Conservation (phyloP, 2,113 vertebrate species). For the Dinomys branickii region DNA sequence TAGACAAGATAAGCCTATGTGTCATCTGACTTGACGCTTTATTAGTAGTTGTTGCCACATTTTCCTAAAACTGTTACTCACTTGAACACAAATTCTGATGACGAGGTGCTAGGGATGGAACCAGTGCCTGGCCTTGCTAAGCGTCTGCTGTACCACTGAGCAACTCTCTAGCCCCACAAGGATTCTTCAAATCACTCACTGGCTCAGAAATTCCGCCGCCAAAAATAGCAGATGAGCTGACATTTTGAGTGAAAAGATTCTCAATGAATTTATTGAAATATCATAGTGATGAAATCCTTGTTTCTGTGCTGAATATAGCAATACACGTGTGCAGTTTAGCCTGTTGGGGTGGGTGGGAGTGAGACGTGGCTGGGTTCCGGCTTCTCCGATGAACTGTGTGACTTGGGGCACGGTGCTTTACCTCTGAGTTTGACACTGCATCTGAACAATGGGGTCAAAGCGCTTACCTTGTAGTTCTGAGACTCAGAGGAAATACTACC, state of each 20-base stretch:
- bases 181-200: constrained; percentile 9
- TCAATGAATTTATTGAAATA: constrained; percentile 17
- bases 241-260: constrained; percentile 30
- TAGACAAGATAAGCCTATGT: constrained; percentile 27
- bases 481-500: neutral
- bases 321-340: neutral
- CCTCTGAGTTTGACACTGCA: neutral
- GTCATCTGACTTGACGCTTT: neutral
- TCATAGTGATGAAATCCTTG: neutral
- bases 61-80: neutral
- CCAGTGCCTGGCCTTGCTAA: neutral
- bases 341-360: neutral
- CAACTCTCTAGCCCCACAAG: neutral
- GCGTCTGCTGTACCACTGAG: neutral
- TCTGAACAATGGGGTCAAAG: neutral
- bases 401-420: neutral
- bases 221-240: constrained; percentile 2
- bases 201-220: neutral
- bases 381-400: neutral
- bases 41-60: neutral
- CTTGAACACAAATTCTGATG: constrained; percentile 14
- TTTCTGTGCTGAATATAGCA: neutral
- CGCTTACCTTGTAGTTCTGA: neutral
- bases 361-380: neutral
- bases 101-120: neutral